phyloP scores from a whole-genome alignment of 2,888 invertebrate species.

The Masnerella sp. region DNA sequence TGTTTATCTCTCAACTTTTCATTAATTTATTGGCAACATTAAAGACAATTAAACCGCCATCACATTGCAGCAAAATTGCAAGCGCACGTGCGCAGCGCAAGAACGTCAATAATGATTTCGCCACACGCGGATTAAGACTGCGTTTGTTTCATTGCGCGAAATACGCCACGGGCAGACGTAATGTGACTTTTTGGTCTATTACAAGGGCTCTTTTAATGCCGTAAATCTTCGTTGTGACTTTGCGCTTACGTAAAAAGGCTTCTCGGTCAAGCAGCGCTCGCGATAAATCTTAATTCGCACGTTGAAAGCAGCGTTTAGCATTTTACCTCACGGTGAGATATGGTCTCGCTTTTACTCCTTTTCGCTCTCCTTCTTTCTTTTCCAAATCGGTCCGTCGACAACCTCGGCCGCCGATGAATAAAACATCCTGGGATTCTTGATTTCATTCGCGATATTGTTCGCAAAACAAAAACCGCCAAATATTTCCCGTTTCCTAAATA shows the following conservation, averaged over 20 bases:
- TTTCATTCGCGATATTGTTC: slow-evolving; percentile 44
- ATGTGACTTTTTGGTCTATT: slow-evolving; percentile 54
- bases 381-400: slow-evolving; percentile 48
- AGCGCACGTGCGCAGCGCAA: too few relatives aligned
- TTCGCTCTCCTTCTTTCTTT: slow-evolving; percentile 40
- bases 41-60: too few relatives aligned
- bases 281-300: slow-evolving; percentile 73
- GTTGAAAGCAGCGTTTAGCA: slow-evolving; percentile 70
- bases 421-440: slow-evolving; percentile 48
- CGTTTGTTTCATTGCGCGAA: slow-evolving; percentile 14
- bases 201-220: slow-evolving; percentile 56
- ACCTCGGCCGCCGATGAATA: slow-evolving; percentile 55
- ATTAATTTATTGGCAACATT: too few relatives aligned
- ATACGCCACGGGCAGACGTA: slow-evolving; percentile 34
- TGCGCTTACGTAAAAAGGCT: slow-evolving; percentile 65
- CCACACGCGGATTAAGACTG: too few relatives aligned
- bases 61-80: too few relatives aligned
- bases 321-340: slow-evolving; percentile 66
- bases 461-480: slow-evolving; percentile 32
- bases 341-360: slow-evolving; percentile 57
- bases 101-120: too few relatives aligned
- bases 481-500: slow-evolving; percentile 24
- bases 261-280: slow-evolving; percentile 66
- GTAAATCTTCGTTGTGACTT: slow-evolving; percentile 68
- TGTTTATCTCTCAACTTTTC: too few relatives aligned